Conservation (phyloP, 2,113 vertebrate genomes). For the Scolopax mira region DNA sequence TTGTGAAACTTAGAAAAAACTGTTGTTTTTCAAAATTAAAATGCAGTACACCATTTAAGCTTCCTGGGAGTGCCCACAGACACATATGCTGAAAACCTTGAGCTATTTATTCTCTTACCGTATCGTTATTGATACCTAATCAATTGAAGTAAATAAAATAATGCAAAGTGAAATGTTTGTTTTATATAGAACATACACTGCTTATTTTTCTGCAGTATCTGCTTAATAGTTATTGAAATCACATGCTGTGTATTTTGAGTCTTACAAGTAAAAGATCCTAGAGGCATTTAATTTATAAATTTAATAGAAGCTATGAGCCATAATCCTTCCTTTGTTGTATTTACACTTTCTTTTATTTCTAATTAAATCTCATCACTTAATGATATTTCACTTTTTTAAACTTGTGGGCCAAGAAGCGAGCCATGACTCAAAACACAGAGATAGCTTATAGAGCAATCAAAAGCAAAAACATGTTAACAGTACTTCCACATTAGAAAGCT, state of each 20-base stretch:
- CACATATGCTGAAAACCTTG: background rate
- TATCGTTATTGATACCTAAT: background rate
- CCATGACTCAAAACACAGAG: background rate
- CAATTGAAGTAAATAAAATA: background rate
- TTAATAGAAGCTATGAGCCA: background rate
- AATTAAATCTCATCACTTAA: background rate
- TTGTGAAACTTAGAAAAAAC: background rate
- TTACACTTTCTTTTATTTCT: background rate
- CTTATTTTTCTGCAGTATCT: background rate
- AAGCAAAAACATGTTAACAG: background rate
- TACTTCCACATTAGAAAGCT: background rate
- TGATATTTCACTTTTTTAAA: background rate
- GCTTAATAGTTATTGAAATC: background rate
- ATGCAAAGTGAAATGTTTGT: background rate
- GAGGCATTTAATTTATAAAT: background rate
- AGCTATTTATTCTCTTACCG: background rate
- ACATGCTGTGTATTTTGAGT: background rate
- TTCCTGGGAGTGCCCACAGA: background rate
- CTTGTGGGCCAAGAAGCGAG: fast-evolving
- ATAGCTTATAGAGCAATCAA: background rate
- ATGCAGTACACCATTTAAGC: background rate
- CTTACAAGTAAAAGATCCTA: background rate
- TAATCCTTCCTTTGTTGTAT: background rate
- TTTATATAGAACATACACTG: background rate
- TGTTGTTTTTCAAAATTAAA: background rate